Evolutionary conservation across 2,113 vertebrate species (phyloP), one percentile per base, ranked within the genome.

Genomic region (Tychaedon coryphoeus): DNA sequence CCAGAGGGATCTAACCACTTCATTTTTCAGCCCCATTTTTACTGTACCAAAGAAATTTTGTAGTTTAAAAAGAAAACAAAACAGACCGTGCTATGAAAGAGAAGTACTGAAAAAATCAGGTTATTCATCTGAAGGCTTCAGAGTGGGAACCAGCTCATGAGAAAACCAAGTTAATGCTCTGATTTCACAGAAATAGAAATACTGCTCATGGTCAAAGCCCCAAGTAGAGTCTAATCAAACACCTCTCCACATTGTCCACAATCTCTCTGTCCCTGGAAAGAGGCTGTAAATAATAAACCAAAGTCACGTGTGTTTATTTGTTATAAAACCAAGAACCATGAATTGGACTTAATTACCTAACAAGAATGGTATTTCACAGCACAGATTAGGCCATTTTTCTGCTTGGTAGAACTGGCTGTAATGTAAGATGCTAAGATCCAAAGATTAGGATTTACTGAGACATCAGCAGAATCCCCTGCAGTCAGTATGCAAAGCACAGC

Each of bases 331-430:
- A 76, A 95, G 82, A 90, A 80, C 57, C 83, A 76, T 86, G 88
- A 86, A 88, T 71, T 94, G 69, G 67, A 65, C 3, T 1, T 64
- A 81, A 95, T 91, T 91, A 93, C 51, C 85, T 88, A 80, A 93
- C 43, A 84, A 84, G 93, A 96, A 94, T 58, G 57, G 92, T 72
- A 95, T 92, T 91, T 93, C 75, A 71, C 79, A 93, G 92, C 72
- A 88, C 54, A 92, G 88, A 70, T 88, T n/a, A 88, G 51, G 34
- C 47, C 43, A 64, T 84, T 92, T 64, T 82, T 61, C 45, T 90
- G 43, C 57, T 66, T 26, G 48, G 75, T 29, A 86, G 48, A 84
- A 81, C 70, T 51, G 50, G 64, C 75, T 90, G 86, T 77, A 94
- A 92, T 6, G 31, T n/a, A 94, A 92, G 78, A 90, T 2, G 11